Evolutionary conservation across 2,888 invertebrate genomes (phyloP), one percentile per base, ranked within the genome.

Genomic region (Mesorhabditis belari): DNA sequence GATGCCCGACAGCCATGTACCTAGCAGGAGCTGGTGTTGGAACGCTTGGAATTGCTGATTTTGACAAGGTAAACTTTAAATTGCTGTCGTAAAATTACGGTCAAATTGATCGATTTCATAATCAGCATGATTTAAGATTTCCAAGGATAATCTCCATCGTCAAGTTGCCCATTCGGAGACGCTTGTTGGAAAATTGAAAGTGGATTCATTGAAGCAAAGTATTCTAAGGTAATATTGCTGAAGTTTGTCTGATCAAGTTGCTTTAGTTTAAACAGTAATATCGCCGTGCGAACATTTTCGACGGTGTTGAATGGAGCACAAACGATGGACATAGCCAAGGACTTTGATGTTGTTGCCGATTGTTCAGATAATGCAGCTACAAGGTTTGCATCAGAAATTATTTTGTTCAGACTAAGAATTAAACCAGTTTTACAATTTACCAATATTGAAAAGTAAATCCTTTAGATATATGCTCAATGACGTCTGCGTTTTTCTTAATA

Each of bases 301-400:
- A 77, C 87, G 3, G 88, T 89, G 70, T 79, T 93, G 54, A 86
- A 87, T 67, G 87, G 88, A 6, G 80, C 78, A 0, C 83, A 83
- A 74, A 84, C 84, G 2, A 58, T 83, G 50, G 71, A 81, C 3
- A 79, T 85, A 29, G 80, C 84, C 56, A 65, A 73, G 9, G 82
- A 86, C 4, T 95, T 90, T 82, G 90, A 95, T 79, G 83, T 80
- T 26, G 70, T 80, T 25, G 76, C 68, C 53, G 98, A 98, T 83
- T 92, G 92, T 56, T 90, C 90, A 0, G 98, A 99, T 82, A 98
- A 99, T 83, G 92, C 92, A 9, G 90, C 95, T 0, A 93, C 96
- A 0, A 65, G 79, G 63, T 98, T 94, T 50, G 49, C 4, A 28
- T 12, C 6, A 17, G 19, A 3, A 26, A 26, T 60, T 55, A 17